These are phyloP conservation scores for Scaptomyza graminum DNA, from an alignment of 1,140 invertebrate species.

Conservation along the genomic window DNA sequence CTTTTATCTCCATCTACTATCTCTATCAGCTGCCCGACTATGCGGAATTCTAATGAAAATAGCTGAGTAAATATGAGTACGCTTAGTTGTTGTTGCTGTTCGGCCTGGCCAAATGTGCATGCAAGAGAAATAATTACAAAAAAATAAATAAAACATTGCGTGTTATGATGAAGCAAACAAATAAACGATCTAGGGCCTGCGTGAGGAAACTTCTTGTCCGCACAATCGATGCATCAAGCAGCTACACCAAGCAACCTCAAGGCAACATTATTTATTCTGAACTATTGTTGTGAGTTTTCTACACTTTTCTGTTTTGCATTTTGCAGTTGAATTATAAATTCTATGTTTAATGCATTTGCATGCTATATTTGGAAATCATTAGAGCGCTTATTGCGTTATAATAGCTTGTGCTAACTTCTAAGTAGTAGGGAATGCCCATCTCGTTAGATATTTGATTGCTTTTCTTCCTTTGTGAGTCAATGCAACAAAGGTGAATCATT, in stretches of 20 bases:
- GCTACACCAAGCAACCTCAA: background rate
- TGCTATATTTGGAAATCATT: constrained; percentile 14
- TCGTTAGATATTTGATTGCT: background rate
- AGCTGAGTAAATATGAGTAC: constrained; percentile 60
- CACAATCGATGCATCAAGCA: constrained; percentile 3
- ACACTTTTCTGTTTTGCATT: no score
- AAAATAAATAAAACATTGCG: constrained; percentile 20
- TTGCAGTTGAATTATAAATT: background rate
- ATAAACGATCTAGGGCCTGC: background rate
- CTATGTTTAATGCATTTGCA: constrained; percentile 4
- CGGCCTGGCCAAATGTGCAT: no score
- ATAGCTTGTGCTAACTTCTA: constrained; percentile 1
- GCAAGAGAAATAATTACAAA: no score
- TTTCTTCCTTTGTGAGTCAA: background rate
- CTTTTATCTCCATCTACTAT: background rate
- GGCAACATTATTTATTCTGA: background rate
- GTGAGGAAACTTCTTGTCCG: constrained; percentile 3
- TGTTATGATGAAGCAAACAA: constrained; percentile 18
- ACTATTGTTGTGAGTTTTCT: no score
- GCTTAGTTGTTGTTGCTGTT: constrained; percentile 1
- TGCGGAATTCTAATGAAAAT: constrained; percentile 62
- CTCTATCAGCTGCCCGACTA: constrained; percentile 36
- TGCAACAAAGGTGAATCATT: constrained; percentile 44
- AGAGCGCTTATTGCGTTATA: constrained; percentile 16
- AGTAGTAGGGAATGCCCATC: no score